These are phyloP conservation scores for Stramonita haemastoma DNA, from an alignment of 2,888 invertebrate genomes.

Conservation along the genomic window DNA sequence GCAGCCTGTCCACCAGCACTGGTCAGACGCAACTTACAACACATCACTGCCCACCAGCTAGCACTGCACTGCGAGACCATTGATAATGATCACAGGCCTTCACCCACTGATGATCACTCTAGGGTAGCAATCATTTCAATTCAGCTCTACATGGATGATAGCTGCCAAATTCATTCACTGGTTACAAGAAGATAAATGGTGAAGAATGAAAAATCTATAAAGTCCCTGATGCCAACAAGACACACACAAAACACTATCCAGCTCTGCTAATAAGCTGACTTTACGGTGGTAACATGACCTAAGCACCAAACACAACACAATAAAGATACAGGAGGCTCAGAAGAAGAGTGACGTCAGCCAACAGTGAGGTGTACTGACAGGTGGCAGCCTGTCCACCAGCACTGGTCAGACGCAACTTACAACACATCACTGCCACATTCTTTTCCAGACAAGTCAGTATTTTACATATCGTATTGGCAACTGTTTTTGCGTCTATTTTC, in stretches of 20 bases:
- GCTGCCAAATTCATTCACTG: too few relatives aligned
- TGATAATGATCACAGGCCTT: too few relatives aligned
- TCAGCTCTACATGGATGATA: neutral
- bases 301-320: too few relatives aligned
- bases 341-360: constrained; percentile 37
- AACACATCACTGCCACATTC: constrained; percentile 52
- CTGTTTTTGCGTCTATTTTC: too few relatives aligned
- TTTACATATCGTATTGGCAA: too few relatives aligned
- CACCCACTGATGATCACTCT: neutral
- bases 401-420: constrained; percentile 61
- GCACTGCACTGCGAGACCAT: neutral
- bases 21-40: constrained; percentile 61
- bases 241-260: neutral
- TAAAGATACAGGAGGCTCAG: neutral
- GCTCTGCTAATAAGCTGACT: neutral
- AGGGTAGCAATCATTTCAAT: neutral
- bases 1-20: constrained; percentile 42
- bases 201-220: neutral
- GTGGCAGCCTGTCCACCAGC: constrained; percentile 44
- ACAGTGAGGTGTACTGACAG: constrained; percentile 38
- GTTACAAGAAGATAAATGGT: neutral
- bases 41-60: constrained; percentile 51
- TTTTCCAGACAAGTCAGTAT: too few relatives aligned
- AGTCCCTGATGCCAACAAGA: neutral
- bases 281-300: too few relatives aligned